These are phyloP conservation scores for Cathartes aura DNA, from an alignment of 2,113 vertebrate species.

Conservation along the genomic window DNA sequence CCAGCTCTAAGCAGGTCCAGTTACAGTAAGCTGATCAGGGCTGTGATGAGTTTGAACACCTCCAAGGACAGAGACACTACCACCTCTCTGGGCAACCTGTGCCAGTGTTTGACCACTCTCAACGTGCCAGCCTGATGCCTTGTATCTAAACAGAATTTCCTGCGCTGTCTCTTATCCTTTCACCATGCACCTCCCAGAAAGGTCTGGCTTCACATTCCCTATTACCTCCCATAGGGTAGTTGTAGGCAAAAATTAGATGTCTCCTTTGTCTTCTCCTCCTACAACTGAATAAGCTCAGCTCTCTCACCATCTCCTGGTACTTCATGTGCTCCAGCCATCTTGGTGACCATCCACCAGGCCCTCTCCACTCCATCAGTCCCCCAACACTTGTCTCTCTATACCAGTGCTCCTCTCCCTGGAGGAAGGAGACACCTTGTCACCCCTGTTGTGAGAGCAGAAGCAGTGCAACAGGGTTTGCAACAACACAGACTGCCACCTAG, in stretches of 20 bases:
- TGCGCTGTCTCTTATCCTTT: neutral
- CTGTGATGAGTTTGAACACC: neutral
- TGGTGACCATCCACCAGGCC: neutral
- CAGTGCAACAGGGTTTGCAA: neutral
- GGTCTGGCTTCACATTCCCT: neutral
- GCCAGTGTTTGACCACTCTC: neutral
- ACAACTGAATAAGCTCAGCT: accelerated
- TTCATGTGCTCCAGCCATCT: neutral
- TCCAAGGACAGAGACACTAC: neutral
- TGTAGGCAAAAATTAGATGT: neutral
- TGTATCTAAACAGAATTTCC: neutral
- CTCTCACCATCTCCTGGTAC: neutral
- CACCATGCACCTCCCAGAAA: neutral
- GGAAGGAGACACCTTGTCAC: neutral
- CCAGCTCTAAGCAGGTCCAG: neutral
- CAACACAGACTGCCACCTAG: neutral
- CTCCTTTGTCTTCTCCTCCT: neutral
- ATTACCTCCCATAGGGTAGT: neutral
- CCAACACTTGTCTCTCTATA: neutral
- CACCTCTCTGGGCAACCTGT: neutral
- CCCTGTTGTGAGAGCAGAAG: neutral
- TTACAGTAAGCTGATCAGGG: neutral
- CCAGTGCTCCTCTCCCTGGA: neutral
- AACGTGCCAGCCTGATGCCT: neutral
- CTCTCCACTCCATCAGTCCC: neutral